These are phyloP conservation scores for Prochilodus magdalenae DNA, from an alignment of 2,113 vertebrate species.

Conservation along the genomic window DNA sequence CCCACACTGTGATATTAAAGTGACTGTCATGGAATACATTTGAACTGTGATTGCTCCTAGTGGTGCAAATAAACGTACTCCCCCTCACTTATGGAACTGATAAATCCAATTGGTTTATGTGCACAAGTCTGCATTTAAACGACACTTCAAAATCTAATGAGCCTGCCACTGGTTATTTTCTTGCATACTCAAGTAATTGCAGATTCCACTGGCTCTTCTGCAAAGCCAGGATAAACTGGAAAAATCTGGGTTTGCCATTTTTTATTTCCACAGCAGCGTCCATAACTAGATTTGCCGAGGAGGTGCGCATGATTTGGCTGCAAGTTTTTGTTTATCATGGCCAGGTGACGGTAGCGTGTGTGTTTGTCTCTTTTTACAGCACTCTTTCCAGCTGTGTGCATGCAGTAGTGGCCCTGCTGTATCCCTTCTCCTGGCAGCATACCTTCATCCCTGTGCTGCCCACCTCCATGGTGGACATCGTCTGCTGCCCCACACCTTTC, in stretches of 20 bases:
- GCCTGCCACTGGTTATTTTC: slow-evolving; percentile 27
- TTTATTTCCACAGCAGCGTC: slow-evolving; percentile 36
- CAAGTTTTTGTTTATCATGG: slow-evolving; percentile 1
- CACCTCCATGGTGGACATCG: slow-evolving; percentile 96
- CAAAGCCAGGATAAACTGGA: slow-evolving; percentile 51
- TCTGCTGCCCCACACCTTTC: slow-evolving; percentile 98
- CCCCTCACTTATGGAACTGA: not conserved
- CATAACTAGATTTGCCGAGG: slow-evolving; percentile 39
- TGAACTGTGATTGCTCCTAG: not conserved
- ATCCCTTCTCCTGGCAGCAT: slow-evolving; percentile 99
- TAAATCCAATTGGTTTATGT: not conserved
- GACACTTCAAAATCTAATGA: not conserved
- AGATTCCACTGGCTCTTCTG: slow-evolving; percentile 33
- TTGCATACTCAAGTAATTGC: slow-evolving; percentile 19
- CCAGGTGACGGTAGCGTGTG: slow-evolving; percentile 31
- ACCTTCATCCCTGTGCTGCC: slow-evolving; percentile 99
- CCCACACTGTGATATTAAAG: not conserved
- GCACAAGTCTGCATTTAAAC: not conserved
- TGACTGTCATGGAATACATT: not conserved
- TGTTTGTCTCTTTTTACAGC: slow-evolving; percentile 46
- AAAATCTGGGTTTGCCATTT: slow-evolving; percentile 46
- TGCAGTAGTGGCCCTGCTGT: slow-evolving; percentile 94
- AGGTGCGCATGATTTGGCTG: slow-evolving; percentile 5
- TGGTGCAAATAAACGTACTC: slow-evolving; percentile 1
- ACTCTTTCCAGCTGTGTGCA: slow-evolving; percentile 96